Conservation (phyloP, 1,140 invertebrate genomes). For the Bombus breviceps region DNA sequence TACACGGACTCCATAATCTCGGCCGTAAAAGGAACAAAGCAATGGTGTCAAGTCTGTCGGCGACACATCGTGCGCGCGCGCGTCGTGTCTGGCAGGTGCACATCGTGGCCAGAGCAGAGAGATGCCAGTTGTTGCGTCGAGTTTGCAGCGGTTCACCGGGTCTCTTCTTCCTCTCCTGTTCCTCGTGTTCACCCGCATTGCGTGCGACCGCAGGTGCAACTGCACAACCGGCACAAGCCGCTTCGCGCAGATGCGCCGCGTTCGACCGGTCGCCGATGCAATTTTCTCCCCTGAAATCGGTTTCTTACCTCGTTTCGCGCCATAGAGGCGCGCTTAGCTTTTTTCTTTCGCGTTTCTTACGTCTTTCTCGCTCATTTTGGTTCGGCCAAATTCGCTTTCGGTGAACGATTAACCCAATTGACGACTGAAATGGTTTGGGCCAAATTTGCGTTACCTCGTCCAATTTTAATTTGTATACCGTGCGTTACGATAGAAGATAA, state of each 20-base stretch:
- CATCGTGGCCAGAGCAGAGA: not conserved
- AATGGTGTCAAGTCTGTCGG: constrained; percentile 66
- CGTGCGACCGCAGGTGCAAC: constrained; percentile 41
- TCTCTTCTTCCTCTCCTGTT: not conserved
- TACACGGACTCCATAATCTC: constrained; percentile 62
- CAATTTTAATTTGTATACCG: too few relatives aligned
- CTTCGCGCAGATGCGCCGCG: constrained; percentile 21
- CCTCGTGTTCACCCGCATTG: constrained; percentile 28
- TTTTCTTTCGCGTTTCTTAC: not conserved
- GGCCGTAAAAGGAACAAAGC: constrained; percentile 67
- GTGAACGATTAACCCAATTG: too few relatives aligned
- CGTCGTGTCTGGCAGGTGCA: constrained; percentile 22
- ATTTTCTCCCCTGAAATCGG: constrained; percentile 39
- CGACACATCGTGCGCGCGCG: constrained; percentile 32
- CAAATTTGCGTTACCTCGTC: too few relatives aligned
- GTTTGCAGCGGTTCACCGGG: not conserved
- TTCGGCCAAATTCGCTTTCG: too few relatives aligned
- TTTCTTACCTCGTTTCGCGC: not conserved
- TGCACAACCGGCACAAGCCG: constrained; percentile 20
- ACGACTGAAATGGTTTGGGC: too few relatives aligned
- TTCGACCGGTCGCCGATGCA: constrained; percentile 5
- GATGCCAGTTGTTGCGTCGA: constrained; percentile 4
- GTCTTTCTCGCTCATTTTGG: not conserved
- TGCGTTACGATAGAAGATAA: too few relatives aligned
- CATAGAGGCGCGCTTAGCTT: too few relatives aligned